These are phyloP conservation scores for Fundulus diaphanus DNA, from an alignment of 2,797 vertebrate genomes.

Conservation along the genomic window DNA sequence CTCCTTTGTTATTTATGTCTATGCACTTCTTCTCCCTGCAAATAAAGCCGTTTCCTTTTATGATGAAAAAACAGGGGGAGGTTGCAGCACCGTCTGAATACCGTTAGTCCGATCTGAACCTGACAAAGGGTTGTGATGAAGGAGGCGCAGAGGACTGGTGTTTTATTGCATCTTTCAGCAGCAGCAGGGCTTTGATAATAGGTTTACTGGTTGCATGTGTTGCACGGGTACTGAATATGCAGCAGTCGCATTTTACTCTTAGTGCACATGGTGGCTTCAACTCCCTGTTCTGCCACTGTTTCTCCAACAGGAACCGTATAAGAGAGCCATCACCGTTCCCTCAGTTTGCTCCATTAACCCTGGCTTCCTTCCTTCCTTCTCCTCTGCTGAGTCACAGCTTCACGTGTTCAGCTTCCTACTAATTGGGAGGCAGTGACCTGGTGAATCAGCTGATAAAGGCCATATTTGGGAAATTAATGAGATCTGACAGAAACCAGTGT, in stretches of 20 bases:
- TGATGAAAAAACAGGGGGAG: conserved; percentile 38
- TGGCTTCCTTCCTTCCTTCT: conserved; percentile 15
- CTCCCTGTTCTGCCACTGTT: not conserved
- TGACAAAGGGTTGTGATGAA: conserved; percentile 33
- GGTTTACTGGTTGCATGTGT: not conserved
- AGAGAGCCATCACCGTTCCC: conserved; percentile 6
- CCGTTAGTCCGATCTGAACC: conserved; percentile 41
- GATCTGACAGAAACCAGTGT: conserved; percentile 65
- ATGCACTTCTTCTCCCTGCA: conserved; percentile 13
- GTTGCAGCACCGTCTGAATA: conserved; percentile 35
- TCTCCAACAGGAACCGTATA: conserved; percentile 6
- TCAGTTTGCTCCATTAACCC: conserved; percentile 47
- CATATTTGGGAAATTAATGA: conserved; percentile 55
- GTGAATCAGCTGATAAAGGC: conserved; percentile 50
- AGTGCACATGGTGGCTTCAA: not conserved
- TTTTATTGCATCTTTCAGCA: conserved; percentile 18
- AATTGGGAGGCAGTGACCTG: conserved; percentile 65
- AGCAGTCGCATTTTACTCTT: too few species aligned
- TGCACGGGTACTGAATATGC: not conserved
- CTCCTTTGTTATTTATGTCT: conserved; percentile 19
- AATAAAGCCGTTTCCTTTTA: conserved; percentile 15
- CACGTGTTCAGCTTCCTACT: conserved; percentile 45
- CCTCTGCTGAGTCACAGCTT: conserved; percentile 34
- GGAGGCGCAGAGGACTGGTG: conserved; percentile 13
- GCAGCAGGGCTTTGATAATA: not conserved